A percentile compares a stretch with the other conserved stretches of the same genome.
phyloP scores from a whole-genome alignment of 2,113 vertebrate species.

The Pithys albifrons region DNA sequence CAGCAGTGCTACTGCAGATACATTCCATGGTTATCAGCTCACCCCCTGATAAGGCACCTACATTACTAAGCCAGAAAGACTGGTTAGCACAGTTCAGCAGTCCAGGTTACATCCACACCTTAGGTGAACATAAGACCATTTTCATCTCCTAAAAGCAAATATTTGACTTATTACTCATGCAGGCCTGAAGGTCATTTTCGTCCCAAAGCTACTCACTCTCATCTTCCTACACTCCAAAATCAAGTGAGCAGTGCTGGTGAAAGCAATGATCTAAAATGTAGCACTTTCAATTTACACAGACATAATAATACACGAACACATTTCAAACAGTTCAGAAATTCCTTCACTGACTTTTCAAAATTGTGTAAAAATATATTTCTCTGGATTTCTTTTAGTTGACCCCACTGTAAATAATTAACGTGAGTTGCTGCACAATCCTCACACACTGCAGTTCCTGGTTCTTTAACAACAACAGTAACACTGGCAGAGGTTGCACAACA shows the following conservation, averaged over 20 bases:
- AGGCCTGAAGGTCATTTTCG: neutral
- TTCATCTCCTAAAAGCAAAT: neutral
- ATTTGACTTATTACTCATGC: neutral
- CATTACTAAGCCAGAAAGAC: neutral
- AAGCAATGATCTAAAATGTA: neutral
- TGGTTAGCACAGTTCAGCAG: neutral
- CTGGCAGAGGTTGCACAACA: neutral
- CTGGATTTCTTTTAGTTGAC: neutral
- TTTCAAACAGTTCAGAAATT: neutral
- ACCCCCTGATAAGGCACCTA: neutral
- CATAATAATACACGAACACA: neutral
- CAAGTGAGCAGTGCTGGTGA: neutral
- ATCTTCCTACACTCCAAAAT: neutral
- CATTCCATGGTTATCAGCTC: neutral
- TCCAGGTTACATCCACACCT: neutral
- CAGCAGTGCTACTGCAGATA: neutral
- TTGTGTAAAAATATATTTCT: neutral
- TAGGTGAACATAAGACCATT: neutral
- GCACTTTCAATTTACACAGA: neutral
- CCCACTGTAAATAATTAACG: neutral
- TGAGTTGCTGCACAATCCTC: neutral
- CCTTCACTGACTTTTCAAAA: rapidly evolving
- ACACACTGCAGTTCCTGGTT: neutral
- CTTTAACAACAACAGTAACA: neutral
- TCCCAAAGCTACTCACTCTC: neutral